Percentiles rank a stretch among this genome's conserved stretches.
Conservation (phyloP, 2,113 vertebrate species). For the Boleophthalmus pectinirostris region DNA sequence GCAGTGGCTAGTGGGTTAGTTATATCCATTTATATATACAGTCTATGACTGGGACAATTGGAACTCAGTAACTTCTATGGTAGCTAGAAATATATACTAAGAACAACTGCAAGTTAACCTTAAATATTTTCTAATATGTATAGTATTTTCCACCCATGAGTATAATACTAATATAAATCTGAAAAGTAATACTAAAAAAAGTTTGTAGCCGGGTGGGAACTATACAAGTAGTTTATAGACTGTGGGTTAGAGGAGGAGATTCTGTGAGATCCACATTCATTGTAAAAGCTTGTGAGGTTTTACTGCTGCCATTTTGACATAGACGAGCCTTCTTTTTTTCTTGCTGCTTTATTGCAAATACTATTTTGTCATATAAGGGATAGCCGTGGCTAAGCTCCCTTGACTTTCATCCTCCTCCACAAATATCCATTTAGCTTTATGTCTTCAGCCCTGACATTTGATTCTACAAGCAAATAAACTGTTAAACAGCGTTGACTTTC, state of each 20-base stretch:
- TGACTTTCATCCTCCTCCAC: neutral
- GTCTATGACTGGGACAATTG: too few relatives aligned
- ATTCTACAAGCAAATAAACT: slow-evolving; percentile 6
- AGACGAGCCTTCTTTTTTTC: neutral
- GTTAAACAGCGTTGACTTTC: neutral
- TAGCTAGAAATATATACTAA: too few relatives aligned
- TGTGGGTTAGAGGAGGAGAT: neutral
- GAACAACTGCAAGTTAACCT: too few relatives aligned
- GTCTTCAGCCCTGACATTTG: neutral
- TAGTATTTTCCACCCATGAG: too few relatives aligned
- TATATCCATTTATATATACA: too few relatives aligned
- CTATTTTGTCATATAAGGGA: neutral
- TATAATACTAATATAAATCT: too few relatives aligned
- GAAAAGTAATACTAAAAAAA: too few relatives aligned
- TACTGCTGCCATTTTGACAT: slow-evolving; percentile 3
- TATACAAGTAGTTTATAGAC: too few relatives aligned
- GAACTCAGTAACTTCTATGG: too few relatives aligned
- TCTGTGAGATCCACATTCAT: neutral
- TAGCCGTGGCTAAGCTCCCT: neutral
- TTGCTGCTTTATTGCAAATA: neutral
- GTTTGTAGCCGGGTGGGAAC: too few relatives aligned
- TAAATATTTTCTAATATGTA: too few relatives aligned
- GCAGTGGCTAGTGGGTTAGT: too few relatives aligned
- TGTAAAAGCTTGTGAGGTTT: neutral
- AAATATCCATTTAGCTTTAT: slow-evolving; percentile 11